Evolutionary conservation across 1,140 invertebrate genomes (phyloP).

Genomic region (Eciton burchellii): DNA sequence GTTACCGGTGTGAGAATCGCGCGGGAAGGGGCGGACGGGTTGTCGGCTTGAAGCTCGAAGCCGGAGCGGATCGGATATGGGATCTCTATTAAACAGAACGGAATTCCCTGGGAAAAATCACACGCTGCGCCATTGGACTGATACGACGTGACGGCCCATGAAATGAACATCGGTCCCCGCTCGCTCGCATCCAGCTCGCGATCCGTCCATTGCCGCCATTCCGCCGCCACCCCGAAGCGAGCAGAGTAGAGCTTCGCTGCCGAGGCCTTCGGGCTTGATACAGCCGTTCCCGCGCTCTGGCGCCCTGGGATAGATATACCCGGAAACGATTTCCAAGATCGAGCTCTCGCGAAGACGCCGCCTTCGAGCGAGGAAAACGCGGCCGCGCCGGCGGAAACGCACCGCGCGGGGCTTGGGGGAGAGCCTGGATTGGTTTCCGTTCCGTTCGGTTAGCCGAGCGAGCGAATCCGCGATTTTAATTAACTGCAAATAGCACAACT

Average conservation of each 20-base stretch:
- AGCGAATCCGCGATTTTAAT: conserved; percentile 56
- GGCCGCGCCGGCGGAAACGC: not conserved
- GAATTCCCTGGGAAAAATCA: conserved; percentile 82
- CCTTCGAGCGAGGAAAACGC: conserved; percentile 5
- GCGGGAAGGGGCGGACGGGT: conserved; percentile 16
- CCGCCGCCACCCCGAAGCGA: conserved; percentile 7
- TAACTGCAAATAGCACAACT: conserved; percentile 44
- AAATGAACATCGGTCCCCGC: conserved; percentile 82
- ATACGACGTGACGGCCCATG: conserved; percentile 83
- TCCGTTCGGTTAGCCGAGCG: conserved; percentile 33
- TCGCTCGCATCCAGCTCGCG: not conserved
- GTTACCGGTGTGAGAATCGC: conserved; percentile 55
- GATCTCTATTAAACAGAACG: conserved; percentile 83
- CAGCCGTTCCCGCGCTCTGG: conserved; percentile 47
- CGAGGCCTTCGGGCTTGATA: too few relatives aligned
- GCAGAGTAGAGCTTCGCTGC: too few relatives aligned
- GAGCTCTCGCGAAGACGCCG: conserved; percentile 28
- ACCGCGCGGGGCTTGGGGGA: not conserved
- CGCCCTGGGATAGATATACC: conserved; percentile 51
- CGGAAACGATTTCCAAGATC: conserved; percentile 55
- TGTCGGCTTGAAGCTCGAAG: conserved; percentile 61
- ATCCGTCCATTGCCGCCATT: conserved; percentile 25
- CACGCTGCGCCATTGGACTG: conserved; percentile 79
- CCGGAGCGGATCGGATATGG: conserved; percentile 71
- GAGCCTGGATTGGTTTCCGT: conserved; percentile 23